Evolutionary conservation across 2,113 vertebrate genomes (phyloP), one percentile per base, ranked within the genome.

Genomic region (Natator depressus): DNA sequence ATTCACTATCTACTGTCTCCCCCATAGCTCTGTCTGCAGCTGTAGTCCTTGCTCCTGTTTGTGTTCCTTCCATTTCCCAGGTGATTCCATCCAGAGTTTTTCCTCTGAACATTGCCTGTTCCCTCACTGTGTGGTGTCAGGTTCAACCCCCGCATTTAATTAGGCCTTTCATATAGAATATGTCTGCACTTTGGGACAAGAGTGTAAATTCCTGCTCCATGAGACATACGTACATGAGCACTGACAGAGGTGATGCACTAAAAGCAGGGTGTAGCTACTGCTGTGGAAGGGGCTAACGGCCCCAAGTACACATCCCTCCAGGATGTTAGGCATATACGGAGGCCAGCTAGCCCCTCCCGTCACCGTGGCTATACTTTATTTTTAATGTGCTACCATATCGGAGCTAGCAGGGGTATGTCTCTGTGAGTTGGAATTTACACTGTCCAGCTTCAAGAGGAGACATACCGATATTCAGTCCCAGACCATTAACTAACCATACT

Each of bases 1-100:
- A n/a, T n/a, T n/a, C n/a, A n/a, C n/a, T 72, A 0, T 38, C 82
- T 22, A 0, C 3, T 57, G 12, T 1, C 29, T 59, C n/a, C 90
- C 62, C 49, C n/a, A 27, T 5, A 78, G 6, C 55, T 86, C 89
- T 29, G 14, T 47, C 47, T 82, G 6, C 9, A 46, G 6, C 2
- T 7, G 22, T 24, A 46, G 2, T 25, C 35, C 81, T 53, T 8
- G 79, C 47, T 25, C 75, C 5, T 59, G 55, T 59, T 59, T 4
- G 4, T 29, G 25, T 59, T 59, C 11, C 8, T 5, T 79, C 47
- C 10, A 29, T 59, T 59, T 82, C 54, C 59, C 72, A 1, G 35
- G 57, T n/a, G 24, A 85, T 94, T 89, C 72, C 62, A 62, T 27
- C 25, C 55, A 42, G 42, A 59, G 27, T 59, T 59, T 59, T 59